A percentile compares a stretch with the other conserved stretches of the same genome.
These are phyloP conservation scores for Rhyacophila evoluta DNA, from an alignment of 2,888 invertebrate species.

Conservation along the genomic window DNA sequence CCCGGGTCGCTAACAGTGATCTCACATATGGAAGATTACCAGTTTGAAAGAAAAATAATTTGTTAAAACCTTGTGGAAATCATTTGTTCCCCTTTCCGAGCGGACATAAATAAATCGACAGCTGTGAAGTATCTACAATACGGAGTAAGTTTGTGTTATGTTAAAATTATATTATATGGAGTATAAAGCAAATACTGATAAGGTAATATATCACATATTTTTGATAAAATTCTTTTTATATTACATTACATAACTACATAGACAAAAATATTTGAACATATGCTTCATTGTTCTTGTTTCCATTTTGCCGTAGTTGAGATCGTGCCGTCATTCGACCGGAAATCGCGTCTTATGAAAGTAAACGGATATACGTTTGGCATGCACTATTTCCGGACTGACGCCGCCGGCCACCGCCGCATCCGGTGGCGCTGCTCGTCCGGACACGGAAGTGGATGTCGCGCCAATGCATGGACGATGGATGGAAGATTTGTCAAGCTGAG, in stretches of 20 bases:
- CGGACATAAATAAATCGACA: too few relatives aligned
- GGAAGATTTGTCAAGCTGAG: neutral
- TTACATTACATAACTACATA: neutral
- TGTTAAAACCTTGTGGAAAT: too few relatives aligned
- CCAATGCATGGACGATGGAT: constrained; percentile 17
- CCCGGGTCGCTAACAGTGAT: too few relatives aligned
- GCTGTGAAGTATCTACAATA: too few relatives aligned
- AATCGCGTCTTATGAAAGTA: neutral
- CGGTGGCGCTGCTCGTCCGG: constrained; percentile 28
- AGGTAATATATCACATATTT: too few relatives aligned
- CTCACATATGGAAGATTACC: too few relatives aligned
- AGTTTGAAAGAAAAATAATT: too few relatives aligned
- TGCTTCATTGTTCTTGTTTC: neutral
- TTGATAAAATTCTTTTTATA: too few relatives aligned
- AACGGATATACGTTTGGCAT: constrained; percentile 15
- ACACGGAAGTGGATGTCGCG: neutral
- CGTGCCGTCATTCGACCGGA: constrained; percentile 13
- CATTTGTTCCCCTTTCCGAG: too few relatives aligned
- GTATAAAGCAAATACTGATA: too few relatives aligned
- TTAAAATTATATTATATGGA: too few relatives aligned
- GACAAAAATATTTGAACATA: neutral
- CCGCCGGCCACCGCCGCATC: neutral
- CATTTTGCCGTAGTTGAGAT: constrained; percentile 11
- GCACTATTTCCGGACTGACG: constrained; percentile 13
- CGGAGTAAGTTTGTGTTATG: too few relatives aligned